Evolutionary conservation across 2,797 vertebrate genomes (phyloP).

Genomic region (Cyprinodon diabolis): DNA sequence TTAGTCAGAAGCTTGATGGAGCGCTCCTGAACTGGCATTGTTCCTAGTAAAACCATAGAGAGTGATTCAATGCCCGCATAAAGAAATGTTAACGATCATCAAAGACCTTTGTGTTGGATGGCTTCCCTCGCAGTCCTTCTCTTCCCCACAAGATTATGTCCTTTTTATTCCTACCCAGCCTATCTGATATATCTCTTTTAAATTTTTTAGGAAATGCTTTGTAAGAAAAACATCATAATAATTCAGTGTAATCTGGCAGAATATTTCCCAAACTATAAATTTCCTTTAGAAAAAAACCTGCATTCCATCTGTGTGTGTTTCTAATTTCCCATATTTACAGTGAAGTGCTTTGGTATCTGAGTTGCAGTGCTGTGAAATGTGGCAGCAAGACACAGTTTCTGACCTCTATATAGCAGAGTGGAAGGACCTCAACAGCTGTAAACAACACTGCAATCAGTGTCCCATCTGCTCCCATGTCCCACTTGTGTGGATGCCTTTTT

Average conservation of each 20-base stretch:
- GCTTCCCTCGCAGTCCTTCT: conserved; percentile 55
- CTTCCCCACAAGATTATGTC: conserved; percentile 49
- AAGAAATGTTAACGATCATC: conserved; percentile 81
- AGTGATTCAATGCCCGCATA: conserved; percentile 83
- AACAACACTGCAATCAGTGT: conserved; percentile 85
- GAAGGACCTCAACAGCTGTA: conserved; percentile 84
- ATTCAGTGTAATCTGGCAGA: conserved; percentile 9
- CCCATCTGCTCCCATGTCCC: conserved; percentile 86
- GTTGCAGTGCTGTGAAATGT: conserved; percentile 60
- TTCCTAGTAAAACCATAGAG: conserved; percentile 84
- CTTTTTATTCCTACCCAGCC: conserved; percentile 56
- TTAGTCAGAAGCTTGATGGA: conserved; percentile 86
- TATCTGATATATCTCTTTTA: conserved; percentile 24
- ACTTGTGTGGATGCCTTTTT: conserved; percentile 84
- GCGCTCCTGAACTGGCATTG: conserved; percentile 82
- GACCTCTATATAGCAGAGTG: conserved; percentile 75
- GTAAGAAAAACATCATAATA: not conserved
- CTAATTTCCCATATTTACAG: conserved; percentile 33
- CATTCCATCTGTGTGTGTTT: conserved; percentile 14
- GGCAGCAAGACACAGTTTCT: conserved; percentile 74
- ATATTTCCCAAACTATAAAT: conserved; percentile 9
- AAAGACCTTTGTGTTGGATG: conserved; percentile 79
- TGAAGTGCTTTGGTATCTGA: conserved; percentile 52
- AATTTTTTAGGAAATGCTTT: conserved; percentile 13
- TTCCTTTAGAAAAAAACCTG: not conserved